These are phyloP conservation scores for Hesperophylax magnus DNA, from an alignment of 1,140 invertebrate species.

Conservation along the genomic window DNA sequence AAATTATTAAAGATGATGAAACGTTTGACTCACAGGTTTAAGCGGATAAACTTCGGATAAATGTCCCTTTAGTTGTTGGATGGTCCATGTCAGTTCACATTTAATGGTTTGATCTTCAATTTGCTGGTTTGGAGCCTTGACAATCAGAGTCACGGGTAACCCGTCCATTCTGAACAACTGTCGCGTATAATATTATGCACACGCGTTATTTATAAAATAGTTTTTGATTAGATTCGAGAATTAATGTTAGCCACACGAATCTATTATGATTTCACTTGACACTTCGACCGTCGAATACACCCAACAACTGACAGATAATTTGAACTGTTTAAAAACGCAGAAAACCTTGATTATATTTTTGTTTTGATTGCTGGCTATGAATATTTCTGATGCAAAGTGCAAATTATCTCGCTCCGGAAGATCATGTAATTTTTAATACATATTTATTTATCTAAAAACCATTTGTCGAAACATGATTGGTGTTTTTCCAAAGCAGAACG, in stretches of 20 bases:
- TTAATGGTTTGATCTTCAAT: conserved; percentile 88
- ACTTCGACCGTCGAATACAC: neutral
- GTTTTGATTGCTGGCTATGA: neutral
- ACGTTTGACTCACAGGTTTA: conserved; percentile 83
- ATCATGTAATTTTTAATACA: conserved; percentile 46
- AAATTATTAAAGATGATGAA: too few species aligned
- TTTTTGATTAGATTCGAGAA: too few species aligned
- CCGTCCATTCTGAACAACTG: conserved; percentile 59
- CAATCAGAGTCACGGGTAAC: conserved; percentile 79
- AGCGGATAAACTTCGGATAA: conserved; percentile 88
- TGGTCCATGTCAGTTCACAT: conserved; percentile 88
- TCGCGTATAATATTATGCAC: neutral
- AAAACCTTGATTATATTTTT: neutral
- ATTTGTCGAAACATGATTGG: conserved; percentile 48
- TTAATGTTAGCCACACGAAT: too few species aligned
- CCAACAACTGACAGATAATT: conserved; percentile 2
- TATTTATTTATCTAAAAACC: conserved; percentile 51
- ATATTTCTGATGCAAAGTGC: conserved; percentile 7
- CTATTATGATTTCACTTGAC: neutral
- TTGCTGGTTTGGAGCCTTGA: conserved; percentile 91
- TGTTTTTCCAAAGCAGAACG: conserved; percentile 10
- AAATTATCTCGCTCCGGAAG: neutral
- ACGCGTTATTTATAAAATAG: too few species aligned
- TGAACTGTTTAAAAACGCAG: neutral
- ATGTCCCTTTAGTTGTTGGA: conserved; percentile 86